Evolutionary conservation across 2,797 vertebrate genomes (phyloP).

Genomic region (Gila robusta): DNA sequence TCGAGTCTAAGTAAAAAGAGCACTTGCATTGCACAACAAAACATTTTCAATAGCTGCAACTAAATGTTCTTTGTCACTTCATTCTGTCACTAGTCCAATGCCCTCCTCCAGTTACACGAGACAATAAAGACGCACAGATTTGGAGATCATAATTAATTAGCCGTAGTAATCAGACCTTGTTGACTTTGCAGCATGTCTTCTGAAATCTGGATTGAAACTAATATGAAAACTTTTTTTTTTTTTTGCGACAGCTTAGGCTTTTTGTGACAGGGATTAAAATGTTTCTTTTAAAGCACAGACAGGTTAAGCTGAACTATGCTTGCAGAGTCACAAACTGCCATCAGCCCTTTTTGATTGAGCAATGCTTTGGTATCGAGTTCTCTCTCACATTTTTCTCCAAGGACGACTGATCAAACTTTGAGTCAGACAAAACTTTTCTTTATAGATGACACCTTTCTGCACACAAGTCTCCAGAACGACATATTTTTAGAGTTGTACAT

Average conservation of each 20-base stretch:
- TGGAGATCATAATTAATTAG: slow-evolving; percentile 52
- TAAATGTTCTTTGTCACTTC: neutral
- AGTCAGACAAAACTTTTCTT: slow-evolving; percentile 25
- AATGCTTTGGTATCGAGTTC: slow-evolving; percentile 6
- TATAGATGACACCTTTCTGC: neutral
- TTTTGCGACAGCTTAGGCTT: slow-evolving; percentile 28
- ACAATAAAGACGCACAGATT: slow-evolving; percentile 38
- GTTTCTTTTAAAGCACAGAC: slow-evolving; percentile 53
- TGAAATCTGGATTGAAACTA: slow-evolving; percentile 50
- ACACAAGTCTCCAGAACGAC: neutral
- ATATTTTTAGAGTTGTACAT: neutral
- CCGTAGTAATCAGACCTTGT: slow-evolving; percentile 36
- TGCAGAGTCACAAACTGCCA: slow-evolving; percentile 51
- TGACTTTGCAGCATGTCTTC: slow-evolving; percentile 49
- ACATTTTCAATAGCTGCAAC: neutral
- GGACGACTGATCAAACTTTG: slow-evolving; percentile 4
- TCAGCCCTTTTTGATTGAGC: slow-evolving; percentile 39
- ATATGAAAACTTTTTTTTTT: slow-evolving; percentile 22
- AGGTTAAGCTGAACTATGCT: slow-evolving; percentile 48
- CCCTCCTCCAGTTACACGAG: slow-evolving; percentile 5
- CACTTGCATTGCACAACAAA: neutral
- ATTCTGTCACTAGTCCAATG: neutral
- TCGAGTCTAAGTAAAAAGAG: neutral
- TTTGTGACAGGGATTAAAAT: slow-evolving; percentile 57
- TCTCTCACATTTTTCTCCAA: neutral